These are phyloP conservation scores for Centropyge bicolor DNA, from an alignment of 2,797 vertebrate genomes.

Conservation along the genomic window DNA sequence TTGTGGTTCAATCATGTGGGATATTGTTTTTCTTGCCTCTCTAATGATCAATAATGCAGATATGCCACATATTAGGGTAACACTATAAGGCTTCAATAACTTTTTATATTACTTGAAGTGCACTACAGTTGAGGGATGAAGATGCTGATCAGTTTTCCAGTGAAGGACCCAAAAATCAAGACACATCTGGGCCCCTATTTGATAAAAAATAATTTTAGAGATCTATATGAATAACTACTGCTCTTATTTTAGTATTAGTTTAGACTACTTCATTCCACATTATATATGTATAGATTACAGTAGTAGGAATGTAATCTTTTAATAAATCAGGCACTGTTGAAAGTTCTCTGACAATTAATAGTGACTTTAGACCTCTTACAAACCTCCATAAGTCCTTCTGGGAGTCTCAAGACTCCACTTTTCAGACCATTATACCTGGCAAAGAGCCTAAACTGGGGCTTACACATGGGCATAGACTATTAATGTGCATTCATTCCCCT, in stretches of 20 bases:
- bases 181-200: not conserved
- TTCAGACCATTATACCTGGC: constrained; percentile 22
- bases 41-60: not conserved
- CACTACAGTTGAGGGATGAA: not conserved
- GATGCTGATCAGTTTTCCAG: not conserved
- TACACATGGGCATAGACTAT: constrained; percentile 27
- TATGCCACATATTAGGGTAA: not conserved
- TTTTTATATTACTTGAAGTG: not conserved
- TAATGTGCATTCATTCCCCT: constrained; percentile 39
- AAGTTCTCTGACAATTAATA: not conserved
- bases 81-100: not conserved
- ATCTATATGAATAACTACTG: not conserved
- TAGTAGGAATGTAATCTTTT: not conserved
- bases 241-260: not conserved
- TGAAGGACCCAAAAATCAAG: not conserved
- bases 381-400: not conserved
- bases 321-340: not conserved
- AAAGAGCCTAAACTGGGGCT: constrained; percentile 15
- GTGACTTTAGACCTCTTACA: not conserved
- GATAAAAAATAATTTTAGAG: not conserved
- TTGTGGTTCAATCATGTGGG: not conserved
- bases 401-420: constrained; percentile 22
- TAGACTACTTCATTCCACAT: not conserved
- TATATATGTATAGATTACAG: not conserved
- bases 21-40: not conserved